Evolutionary conservation across 2,888 invertebrate genomes (phyloP).

Genomic region (Temnothorax ravouxi): DNA sequence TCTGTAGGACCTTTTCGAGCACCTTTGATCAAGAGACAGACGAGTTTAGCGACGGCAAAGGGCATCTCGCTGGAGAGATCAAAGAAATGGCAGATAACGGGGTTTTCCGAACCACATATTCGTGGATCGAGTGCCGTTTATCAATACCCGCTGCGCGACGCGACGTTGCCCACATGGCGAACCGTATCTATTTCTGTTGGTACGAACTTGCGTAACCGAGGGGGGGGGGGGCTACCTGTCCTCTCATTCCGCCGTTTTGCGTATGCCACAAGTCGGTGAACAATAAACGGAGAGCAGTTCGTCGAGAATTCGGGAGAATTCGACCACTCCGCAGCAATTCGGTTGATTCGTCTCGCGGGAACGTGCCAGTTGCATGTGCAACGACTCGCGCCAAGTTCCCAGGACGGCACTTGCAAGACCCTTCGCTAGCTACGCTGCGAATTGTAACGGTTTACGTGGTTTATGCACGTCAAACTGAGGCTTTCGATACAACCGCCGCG

Average conservation of each 20-base stretch:
- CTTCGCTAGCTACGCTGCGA: conserved; percentile 57
- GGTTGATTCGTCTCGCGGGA: conserved; percentile 57
- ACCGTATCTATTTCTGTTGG: conserved; percentile 80
- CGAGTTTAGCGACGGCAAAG: conserved; percentile 42
- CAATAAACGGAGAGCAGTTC: conserved; percentile 66
- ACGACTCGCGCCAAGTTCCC: conserved; percentile 70
- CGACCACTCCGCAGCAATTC: conserved; percentile 66
- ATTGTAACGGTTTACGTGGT: conserved; percentile 67
- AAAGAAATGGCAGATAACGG: conserved; percentile 78
- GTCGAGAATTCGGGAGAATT: conserved; percentile 65
- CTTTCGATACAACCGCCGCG: conserved; percentile 58
- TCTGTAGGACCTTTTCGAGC: conserved; percentile 30
- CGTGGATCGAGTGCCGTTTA: conserved; percentile 78
- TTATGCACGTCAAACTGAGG: conserved; percentile 72
- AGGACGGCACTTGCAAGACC: conserved; percentile 71
- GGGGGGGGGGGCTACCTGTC: conserved; percentile 69
- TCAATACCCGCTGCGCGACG: conserved; percentile 78
- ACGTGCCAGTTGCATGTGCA: conserved; percentile 67
- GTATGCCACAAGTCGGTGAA: conserved; percentile 56
- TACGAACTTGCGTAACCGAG: conserved; percentile 60
- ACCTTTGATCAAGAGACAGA: conserved; percentile 66
- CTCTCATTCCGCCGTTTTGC: conserved; percentile 59
- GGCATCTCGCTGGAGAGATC: conserved; percentile 74
- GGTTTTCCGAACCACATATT: conserved; percentile 68
- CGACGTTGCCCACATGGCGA: conserved; percentile 84